Evolutionary conservation across 1,140 invertebrate species (phyloP), one percentile per base, ranked within the genome.

Genomic region (Akabosia matsudoensis): DNA sequence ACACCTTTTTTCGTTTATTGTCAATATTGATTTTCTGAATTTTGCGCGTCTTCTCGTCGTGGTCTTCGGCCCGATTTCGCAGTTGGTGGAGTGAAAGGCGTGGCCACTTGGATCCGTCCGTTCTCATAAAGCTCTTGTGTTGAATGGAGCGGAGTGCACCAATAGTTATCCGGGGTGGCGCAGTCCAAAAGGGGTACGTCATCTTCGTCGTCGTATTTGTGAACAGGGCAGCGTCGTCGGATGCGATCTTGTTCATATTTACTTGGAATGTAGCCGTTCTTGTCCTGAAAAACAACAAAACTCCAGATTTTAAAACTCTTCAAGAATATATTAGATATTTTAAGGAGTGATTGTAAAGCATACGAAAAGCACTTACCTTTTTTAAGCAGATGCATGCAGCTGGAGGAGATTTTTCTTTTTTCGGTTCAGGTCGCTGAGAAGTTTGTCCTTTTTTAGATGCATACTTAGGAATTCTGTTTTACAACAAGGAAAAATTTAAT

Each of bases 381-480:
- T 24, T 14, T 14, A 14, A 61, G 4, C 4, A 14, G 26, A n/a
- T 3, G 22, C 54, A 61, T 4, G 16, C 22, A 10, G 4, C 26
- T 24, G 14, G 10, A 14, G 26, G 14, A 24, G 54, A n/a, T 22
- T 10, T 10, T 61, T 61, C 10, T 24, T 61, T 61, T n/a, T 61
- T n/a, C 54, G 26, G 26, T 7, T 61, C n/a, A 22, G 54, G 54
- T n/a, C 54, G 16, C 26, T 14, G 54, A 24, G 54, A 24, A 14
- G 14, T 22, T 24, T 4, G 10, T 61, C n/a, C n/a, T n/a, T n/a
- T n/a, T n/a, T n/a, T n/a, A n/a, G n/a, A n/a, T n/a, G n/a, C n/a
- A n/a, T n/a, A n/a, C n/a, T 61, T 24, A 7, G 54, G 54, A 61
- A 61, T 61, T 61, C 54, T 61, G 37, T 45, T 45, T 45, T 45